A percentile compares a stretch with the other conserved stretches of the same genome.
Conservation (phyloP, 1,140 invertebrate genomes). For the Trachymyrmex septentrionalis region DNA sequence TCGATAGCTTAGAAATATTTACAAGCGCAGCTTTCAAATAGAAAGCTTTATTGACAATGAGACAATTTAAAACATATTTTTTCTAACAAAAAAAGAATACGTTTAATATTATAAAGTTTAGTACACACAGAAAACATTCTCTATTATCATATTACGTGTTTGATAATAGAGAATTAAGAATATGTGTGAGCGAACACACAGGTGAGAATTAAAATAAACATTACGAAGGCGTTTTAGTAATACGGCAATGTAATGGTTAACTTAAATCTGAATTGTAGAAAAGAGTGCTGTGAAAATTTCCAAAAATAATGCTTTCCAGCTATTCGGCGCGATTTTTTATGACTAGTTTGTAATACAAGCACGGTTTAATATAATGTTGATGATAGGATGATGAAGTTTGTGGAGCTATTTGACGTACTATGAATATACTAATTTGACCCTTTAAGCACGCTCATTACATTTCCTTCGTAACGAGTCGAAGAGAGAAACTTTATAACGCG, state of each 20-base stretch:
- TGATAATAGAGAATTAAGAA: not conserved
- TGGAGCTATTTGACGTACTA: constrained; percentile 5
- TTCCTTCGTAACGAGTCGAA: constrained; percentile 14
- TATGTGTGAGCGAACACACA: not conserved
- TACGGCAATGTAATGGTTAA: not conserved
- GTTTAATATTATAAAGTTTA: not conserved
- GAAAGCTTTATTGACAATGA: not conserved
- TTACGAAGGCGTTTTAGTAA: not conserved
- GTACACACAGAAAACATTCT: not conserved
- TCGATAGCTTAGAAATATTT: not conserved
- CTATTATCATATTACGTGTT: not conserved
- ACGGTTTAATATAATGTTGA: constrained; percentile 32
- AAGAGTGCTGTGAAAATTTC: not conserved
- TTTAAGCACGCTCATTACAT: constrained; percentile 45
- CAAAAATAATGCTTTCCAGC: not conserved
- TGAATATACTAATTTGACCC: constrained; percentile 25
- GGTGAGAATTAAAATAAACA: not conserved
- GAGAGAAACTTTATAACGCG: constrained; percentile 40
- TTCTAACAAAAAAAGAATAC: not conserved
- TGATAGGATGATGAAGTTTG: constrained; percentile 14
- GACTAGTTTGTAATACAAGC: not conserved
- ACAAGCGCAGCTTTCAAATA: not conserved
- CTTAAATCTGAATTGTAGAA: constrained; percentile 13
- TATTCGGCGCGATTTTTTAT: not conserved
- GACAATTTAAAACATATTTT: not conserved